Conservation (phyloP, 2,888 invertebrate genomes). For the Megastigmus dorsalis region DNA sequence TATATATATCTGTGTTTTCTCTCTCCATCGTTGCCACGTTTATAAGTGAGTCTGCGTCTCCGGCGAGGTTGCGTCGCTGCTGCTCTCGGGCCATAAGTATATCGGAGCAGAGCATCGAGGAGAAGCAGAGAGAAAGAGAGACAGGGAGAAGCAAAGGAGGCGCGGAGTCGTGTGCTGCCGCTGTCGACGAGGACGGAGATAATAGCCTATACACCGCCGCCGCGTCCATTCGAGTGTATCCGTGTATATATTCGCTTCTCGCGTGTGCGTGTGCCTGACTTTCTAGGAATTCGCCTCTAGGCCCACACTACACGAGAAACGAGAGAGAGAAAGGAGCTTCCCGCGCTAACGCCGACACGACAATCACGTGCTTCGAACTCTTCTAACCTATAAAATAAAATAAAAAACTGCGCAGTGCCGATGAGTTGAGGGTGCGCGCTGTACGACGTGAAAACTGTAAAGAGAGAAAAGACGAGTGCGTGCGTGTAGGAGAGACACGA, state of each 20-base stretch:
- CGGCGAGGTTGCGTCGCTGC: conserved; percentile 19
- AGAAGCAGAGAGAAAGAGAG: background rate
- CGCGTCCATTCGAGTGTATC: background rate
- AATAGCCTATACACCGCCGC: background rate
- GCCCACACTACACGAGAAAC: background rate
- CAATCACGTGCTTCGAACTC: conserved; percentile 7
- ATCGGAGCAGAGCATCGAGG: background rate
- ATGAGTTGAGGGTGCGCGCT: background rate
- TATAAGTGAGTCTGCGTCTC: conserved; percentile 17
- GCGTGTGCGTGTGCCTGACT: background rate
- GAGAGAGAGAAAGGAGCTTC: no score
- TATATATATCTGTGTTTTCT: conserved; percentile 1
- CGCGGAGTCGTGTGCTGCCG: background rate
- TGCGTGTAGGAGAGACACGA: background rate
- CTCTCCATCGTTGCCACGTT: conserved; percentile 46
- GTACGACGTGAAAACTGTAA: no score
- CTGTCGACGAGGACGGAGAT: background rate
- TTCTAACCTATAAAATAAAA: background rate
- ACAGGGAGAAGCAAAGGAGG: background rate
- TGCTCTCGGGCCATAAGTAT: background rate
- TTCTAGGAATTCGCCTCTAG: background rate
- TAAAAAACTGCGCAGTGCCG: background rate
- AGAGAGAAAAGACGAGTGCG: no score
- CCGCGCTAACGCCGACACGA: background rate
- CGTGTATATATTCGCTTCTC: background rate